Evolutionary conservation across 2,888 invertebrate species (phyloP).

Genomic region (Minunthozetes semirufus): DNA sequence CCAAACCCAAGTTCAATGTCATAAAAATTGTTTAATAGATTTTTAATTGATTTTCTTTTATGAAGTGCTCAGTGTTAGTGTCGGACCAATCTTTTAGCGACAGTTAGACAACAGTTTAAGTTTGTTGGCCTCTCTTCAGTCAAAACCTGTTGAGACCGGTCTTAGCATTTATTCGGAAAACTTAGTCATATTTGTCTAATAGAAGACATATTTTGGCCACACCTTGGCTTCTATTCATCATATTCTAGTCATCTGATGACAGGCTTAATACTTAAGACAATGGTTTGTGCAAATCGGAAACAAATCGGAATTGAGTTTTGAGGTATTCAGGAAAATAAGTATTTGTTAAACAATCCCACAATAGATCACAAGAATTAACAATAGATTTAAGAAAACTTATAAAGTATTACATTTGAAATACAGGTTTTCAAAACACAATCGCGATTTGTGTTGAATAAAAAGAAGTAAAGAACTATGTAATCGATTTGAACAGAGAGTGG

Average conservation of each 20-base stretch:
- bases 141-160: constrained; percentile 5
- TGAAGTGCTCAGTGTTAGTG: background rate
- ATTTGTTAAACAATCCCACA: background rate
- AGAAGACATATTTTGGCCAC: background rate
- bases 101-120: constrained; percentile 1
- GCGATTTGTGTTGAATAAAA: background rate
- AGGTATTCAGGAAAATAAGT: background rate
- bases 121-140: constrained; percentile 4
- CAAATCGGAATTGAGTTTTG: background rate
- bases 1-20: constrained; percentile 23
- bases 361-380: background rate
- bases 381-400: background rate
- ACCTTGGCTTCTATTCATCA: background rate
- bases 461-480: background rate
- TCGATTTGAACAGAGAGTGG: background rate
- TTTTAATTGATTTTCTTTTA: background rate
- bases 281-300: too few relatives aligned
- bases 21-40: background rate
- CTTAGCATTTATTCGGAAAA: background rate
- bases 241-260: too few relatives aligned
- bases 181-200: background rate
- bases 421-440: background rate
- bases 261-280: background rate
- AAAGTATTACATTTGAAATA: background rate
- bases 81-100: background rate